These are phyloP conservation scores for Azorinus chamasolen DNA, from an alignment of 2,888 invertebrate genomes.

Conservation along the genomic window DNA sequence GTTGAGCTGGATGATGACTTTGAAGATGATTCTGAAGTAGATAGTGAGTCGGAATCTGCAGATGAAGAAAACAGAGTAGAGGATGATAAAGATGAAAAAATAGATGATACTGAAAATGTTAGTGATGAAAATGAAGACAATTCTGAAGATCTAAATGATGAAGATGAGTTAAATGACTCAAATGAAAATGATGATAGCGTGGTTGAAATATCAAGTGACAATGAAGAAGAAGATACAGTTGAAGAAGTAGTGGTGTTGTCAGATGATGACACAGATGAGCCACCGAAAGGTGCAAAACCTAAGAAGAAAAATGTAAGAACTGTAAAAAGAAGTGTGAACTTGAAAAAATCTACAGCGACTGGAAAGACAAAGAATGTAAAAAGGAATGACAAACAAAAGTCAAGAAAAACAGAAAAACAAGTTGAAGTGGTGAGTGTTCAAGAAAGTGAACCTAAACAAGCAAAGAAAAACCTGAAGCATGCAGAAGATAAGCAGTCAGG, in stretches of 20 bases:
- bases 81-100: constrained; percentile 34
- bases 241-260: constrained; percentile 3
- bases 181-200: neutral
- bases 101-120: constrained; percentile 17
- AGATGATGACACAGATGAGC: neutral
- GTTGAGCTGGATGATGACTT: constrained; percentile 52
- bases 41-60: constrained; percentile 51
- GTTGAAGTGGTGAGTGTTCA: neutral
- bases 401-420: neutral
- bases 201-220: neutral
- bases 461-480: neutral
- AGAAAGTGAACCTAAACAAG: neutral
- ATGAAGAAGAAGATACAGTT: constrained; percentile 3
- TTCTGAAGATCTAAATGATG: constrained; percentile 21
- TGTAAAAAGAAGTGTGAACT: neutral
- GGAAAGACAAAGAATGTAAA: neutral
- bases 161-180: constrained; percentile 6
- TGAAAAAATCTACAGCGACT: constrained; percentile 8
- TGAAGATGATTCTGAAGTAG: constrained; percentile 55
- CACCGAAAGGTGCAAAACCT: neutral
- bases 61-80: constrained; percentile 29
- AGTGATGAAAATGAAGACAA: neutral
- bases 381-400: constrained; percentile 2
- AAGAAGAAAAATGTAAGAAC: constrained; percentile 19
- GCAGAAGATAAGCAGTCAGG: neutral